Percentiles rank a stretch among this genome's conserved stretches.
phyloP scores from a whole-genome alignment of 2,113 vertebrate genomes.

The Apodemus sylvaticus region DNA sequence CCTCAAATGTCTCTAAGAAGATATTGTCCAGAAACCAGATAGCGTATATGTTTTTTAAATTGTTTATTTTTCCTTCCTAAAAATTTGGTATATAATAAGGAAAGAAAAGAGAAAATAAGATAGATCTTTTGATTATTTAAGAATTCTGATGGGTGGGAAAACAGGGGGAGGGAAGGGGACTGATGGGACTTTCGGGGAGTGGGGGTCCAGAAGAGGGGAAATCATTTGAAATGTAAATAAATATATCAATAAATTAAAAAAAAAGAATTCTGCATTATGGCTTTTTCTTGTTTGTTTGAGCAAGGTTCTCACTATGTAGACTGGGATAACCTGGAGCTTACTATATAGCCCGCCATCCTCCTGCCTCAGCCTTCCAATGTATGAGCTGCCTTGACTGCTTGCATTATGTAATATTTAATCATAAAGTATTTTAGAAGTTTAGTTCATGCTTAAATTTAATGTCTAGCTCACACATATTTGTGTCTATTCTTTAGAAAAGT shows the following conservation, averaged over 20 bases:
- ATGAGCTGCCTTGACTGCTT: neutral
- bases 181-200: too few relatives aligned
- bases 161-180: too few relatives aligned
- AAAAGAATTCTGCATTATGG: neutral
- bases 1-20: neutral
- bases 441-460: neutral
- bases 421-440: neutral
- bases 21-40: neutral
- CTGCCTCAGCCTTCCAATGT: neutral
- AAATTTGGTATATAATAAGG: neutral
- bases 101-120: neutral
- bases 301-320: neutral
- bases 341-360: neutral
- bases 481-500: neutral
- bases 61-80: neutral
- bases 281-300: neutral
- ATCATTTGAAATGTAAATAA: too few relatives aligned
- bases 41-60: neutral
- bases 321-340: neutral
- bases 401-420: neutral
- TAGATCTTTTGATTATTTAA: neutral
- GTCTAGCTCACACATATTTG: neutral
- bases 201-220: too few relatives aligned
- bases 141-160: too few relatives aligned
- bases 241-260: too few relatives aligned